Base-by-base conservation (phyloP, 2,797 vertebrate species). In the Coranthus polyacanthus region DNA sequence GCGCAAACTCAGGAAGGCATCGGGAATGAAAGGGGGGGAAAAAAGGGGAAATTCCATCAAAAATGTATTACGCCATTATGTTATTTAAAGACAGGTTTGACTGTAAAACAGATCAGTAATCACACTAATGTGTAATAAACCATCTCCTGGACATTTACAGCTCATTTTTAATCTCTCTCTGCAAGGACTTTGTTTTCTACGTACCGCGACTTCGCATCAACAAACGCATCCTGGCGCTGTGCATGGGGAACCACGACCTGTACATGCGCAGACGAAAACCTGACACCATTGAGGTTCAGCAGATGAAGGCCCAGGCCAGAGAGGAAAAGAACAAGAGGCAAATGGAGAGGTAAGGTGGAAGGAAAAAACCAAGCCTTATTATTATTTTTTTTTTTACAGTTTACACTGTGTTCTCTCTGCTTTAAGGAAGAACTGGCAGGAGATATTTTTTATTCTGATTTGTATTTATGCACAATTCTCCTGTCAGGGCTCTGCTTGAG, bases 201-300 rank as follows among this genome's bases (percentile, higher is more conserved):
- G 97, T 97, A 2, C 96, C 97, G 15, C 96, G 97, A 69, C 95
- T 99, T 79, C 94, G 97, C 79, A 98, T 99, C 88, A 99, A 99
- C 92, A 99, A 99, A 51, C 94, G 97, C 0, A 97, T 99, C 83
- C 85, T 99, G 92, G 97, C 97, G 0, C 85, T 99, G 44, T 99
- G 98, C 81, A 99, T 99, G 96, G 98, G 97, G 39, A 99, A 99
- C 85, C 98, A 99, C 1, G 98, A 99, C 83, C 93, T 99, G 67
- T 99, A 99, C 90, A 99, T 99, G 98, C 94, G 97, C 68, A 93
- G 97, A 17, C 95, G 96, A 55, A 97, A 98, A 68, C 97, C 97
- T 0, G 98, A 99, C 88, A 98, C 97, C 81, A 99, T 98, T 2
- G 97, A 99, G 84, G 98, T 99, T 82, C 98, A 99, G 88, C 97